Evolutionary conservation across 2,113 vertebrate genomes (phyloP), one percentile per base, ranked within the genome.

Genomic region (Merops nubicus): DNA sequence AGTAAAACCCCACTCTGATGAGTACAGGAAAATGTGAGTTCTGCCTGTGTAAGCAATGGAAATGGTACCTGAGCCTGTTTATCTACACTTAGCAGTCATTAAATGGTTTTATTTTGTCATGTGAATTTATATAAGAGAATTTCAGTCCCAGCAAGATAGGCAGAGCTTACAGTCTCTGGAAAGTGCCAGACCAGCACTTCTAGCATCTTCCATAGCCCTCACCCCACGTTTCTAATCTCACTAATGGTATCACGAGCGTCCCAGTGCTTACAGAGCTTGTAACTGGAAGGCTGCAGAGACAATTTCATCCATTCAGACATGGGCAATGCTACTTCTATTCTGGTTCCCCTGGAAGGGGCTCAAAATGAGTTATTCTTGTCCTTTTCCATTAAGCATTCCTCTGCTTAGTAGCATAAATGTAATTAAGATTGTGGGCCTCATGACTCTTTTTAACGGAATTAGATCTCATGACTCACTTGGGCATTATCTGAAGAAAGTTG

Each of bases 381-480:
- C 74, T 94, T 96, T 94, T 96, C 97, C 97, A 98, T 98, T 97
- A 97, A 94, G 68, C 92, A 95, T 97, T 97, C 97, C 77, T 96
- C 72, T 78, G 48, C 95, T 97, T 91, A 85, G 92, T 76, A 93
- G 96, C 91, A 89, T 98, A 98, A 96, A 98, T 97, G 89, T 98
- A 98, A 98, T 98, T 98, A 98, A 97, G 96, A 96, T 93, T 96
- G 94, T 95, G 82, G 97, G 95, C 97, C 97, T 97, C 96, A 81
- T 98, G 97, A 97, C 97, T 98, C 97, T 97, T 96, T 97, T 98
- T 97, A 97, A 98, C 87, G 59, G 97, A 98, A 98, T 98, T 98
- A 98, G 96, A 97, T 95, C 95, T 96, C 93, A 98, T 98, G 97
- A 98, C 94, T 98, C 98, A 98, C 97, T 98, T 50, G 94, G 97